Evolutionary conservation across 1,140 invertebrate genomes (phyloP).

Genomic region (Tetraneura akinire): DNA sequence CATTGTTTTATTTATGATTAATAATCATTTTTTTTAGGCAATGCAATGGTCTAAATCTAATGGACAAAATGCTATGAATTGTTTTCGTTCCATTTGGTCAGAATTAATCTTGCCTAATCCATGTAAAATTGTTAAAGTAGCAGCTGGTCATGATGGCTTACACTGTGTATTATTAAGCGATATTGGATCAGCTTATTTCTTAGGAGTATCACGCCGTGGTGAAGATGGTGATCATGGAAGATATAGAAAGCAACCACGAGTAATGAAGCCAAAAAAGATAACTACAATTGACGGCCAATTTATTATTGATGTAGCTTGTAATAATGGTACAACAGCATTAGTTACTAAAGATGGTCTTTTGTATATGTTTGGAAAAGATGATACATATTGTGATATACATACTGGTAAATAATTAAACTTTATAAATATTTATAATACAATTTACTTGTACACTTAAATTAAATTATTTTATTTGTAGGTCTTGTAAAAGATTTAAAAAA

Average conservation of each 20-base stretch:
- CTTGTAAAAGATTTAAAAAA: slow-evolving; percentile 75
- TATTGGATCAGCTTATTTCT: slow-evolving; percentile 85
- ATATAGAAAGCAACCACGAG: slow-evolving; percentile 75
- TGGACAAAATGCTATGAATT: slow-evolving; percentile 38
- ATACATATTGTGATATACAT: slow-evolving; percentile 78
- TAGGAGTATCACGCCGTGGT: slow-evolving; percentile 84
- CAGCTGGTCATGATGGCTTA: slow-evolving; percentile 89
- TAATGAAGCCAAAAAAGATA: slow-evolving; percentile 90
- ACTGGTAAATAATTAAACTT: slow-evolving; percentile 61
- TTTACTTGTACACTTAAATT: slow-evolving; percentile 52
- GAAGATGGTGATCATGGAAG: slow-evolving; percentile 84
- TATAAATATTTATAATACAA: no score
- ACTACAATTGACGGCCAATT: slow-evolving; percentile 83
- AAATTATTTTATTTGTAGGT: slow-evolving; percentile 59
- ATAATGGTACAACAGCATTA: slow-evolving; percentile 91
- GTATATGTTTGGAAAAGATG: slow-evolving; percentile 94
- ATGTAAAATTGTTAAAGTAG: slow-evolving; percentile 75
- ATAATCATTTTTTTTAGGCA: slow-evolving; percentile 25
- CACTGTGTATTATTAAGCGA: slow-evolving; percentile 87
- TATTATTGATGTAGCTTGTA: slow-evolving; percentile 83
- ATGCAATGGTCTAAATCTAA: slow-evolving; percentile 33
- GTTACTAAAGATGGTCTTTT: slow-evolving; percentile 86
- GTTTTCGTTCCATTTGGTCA: slow-evolving; percentile 62
- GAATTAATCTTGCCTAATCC: slow-evolving; percentile 77
- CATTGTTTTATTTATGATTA: neutral